phyloP scores from a whole-genome alignment of 2,888 invertebrate genomes.

The Drepana falcataria region DNA sequence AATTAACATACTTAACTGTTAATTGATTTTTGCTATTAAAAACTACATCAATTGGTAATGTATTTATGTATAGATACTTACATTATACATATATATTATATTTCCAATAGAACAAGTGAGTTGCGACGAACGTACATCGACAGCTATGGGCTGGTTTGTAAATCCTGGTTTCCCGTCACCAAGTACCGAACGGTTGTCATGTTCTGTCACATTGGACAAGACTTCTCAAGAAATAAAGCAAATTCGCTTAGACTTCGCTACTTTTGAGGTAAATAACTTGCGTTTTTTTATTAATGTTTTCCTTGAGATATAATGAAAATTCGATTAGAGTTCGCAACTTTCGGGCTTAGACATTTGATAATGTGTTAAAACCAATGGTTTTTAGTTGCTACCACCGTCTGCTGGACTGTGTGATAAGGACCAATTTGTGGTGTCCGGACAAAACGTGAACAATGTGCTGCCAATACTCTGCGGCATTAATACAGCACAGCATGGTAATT shows the following conservation, averaged over 20 bases:
- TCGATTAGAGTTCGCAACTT: background rate
- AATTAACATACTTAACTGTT: too few relatives aligned
- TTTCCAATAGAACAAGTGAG: constrained; percentile 77
- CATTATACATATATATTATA: background rate
- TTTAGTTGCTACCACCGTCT: constrained; percentile 82
- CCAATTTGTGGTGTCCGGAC: constrained; percentile 84
- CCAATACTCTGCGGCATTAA: constrained; percentile 87
- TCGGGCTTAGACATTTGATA: too few relatives aligned
- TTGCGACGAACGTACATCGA: constrained; percentile 82
- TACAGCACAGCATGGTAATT: constrained; percentile 85
- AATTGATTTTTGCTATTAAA: too few relatives aligned
- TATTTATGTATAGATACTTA: too few relatives aligned
- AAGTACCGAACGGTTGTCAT: constrained; percentile 78
- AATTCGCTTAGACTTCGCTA: constrained; percentile 83
- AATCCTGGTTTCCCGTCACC: constrained; percentile 83
- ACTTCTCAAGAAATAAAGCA: constrained; percentile 80
- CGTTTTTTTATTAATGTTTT: background rate
- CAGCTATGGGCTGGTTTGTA: constrained; percentile 84
- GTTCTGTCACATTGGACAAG: constrained; percentile 82
- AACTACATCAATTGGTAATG: too few relatives aligned
- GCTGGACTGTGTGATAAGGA: constrained; percentile 84
- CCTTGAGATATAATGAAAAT: too few relatives aligned
- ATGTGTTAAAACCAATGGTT: constrained; percentile 51
- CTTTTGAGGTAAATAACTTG: constrained; percentile 80
- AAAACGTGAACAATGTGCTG: constrained; percentile 82